Conservation (phyloP, 1,140 invertebrate species). For the Drosophila kepulauana region DNA sequence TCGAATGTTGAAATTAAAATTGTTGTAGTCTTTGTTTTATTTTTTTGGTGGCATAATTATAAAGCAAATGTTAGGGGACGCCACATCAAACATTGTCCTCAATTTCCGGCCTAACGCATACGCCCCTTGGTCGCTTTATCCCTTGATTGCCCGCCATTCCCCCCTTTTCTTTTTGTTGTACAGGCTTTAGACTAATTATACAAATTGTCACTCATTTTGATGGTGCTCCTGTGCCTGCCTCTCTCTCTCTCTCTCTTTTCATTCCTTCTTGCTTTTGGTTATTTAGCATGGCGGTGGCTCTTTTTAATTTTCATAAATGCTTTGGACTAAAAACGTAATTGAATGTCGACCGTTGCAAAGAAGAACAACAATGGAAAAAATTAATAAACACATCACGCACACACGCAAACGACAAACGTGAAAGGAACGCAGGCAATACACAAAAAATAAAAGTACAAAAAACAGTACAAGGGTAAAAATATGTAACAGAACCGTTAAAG, state of each 20-base stretch:
- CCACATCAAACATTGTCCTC: conserved; percentile 30
- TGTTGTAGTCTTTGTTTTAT: background rate
- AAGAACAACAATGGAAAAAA: conserved; percentile 29
- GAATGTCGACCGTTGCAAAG: conserved; percentile 54
- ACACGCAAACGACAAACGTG: conserved; percentile 49
- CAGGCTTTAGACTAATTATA: conserved; percentile 52
- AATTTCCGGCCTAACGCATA: conserved; percentile 46
- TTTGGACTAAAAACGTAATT: conserved; percentile 66
- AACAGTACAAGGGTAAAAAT: conserved; percentile 50
- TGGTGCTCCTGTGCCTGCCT: conserved; percentile 13
- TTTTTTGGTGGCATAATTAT: conserved; percentile 25
- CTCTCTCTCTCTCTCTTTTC: background rate
- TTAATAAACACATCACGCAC: conserved; percentile 70
- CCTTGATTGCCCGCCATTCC: background rate
- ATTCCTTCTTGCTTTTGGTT: background rate
- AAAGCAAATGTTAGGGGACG: conserved; percentile 27
- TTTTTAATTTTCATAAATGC: conserved; percentile 70
- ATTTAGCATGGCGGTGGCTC: conserved; percentile 10
- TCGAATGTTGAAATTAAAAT: conserved; percentile 21
- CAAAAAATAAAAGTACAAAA: background rate
- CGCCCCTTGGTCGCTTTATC: conserved; percentile 31
- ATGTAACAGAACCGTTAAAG: conserved; percentile 60
- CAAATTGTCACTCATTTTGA: conserved; percentile 65
- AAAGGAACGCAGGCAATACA: background rate
- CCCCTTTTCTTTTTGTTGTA: background rate